A percentile compares a stretch with the other conserved stretches of the same genome.
Evolutionary conservation across 1,140 invertebrate genomes (phyloP).

Genomic region (Papilio polyxenes): DNA sequence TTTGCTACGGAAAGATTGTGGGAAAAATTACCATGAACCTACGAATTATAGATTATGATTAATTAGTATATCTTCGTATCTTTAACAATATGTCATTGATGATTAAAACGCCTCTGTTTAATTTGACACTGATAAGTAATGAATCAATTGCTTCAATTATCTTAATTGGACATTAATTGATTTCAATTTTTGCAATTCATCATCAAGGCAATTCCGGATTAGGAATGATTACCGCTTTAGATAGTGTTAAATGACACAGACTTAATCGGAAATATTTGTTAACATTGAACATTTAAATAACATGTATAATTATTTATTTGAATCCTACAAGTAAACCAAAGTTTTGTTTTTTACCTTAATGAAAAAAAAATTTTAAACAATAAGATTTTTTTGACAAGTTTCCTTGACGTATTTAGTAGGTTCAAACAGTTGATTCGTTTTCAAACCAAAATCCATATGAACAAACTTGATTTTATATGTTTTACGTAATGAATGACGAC

Average conservation of each 20-base stretch:
- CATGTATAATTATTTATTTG: neutral
- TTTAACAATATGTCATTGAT: neutral
- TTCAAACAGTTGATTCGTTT: neutral
- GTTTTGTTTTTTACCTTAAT: neutral
- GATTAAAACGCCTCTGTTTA: slow-evolving; percentile 4
- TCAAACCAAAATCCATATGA: neutral
- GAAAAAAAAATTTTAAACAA: neutral
- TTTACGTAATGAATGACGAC: neutral
- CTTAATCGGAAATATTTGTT: neutral
- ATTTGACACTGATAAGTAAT: slow-evolving; percentile 26
- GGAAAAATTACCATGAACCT: neutral
- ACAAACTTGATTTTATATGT: neutral
- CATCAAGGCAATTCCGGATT: slow-evolving; percentile 5
- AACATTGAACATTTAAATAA: neutral
- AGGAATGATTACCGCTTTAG: neutral
- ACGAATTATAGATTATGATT: neutral
- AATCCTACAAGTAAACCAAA: neutral
- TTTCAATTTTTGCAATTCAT: slow-evolving; percentile 30
- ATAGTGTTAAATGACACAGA: neutral
- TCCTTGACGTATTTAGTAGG: neutral
- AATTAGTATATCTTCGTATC: neutral
- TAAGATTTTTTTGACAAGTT: neutral
- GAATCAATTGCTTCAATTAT: slow-evolving; percentile 22
- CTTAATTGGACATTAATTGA: slow-evolving; percentile 27
- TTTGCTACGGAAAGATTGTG: neutral